Evolutionary conservation across 2,113 vertebrate species (phyloP).

Genomic region (Osmerus eperlanus): DNA sequence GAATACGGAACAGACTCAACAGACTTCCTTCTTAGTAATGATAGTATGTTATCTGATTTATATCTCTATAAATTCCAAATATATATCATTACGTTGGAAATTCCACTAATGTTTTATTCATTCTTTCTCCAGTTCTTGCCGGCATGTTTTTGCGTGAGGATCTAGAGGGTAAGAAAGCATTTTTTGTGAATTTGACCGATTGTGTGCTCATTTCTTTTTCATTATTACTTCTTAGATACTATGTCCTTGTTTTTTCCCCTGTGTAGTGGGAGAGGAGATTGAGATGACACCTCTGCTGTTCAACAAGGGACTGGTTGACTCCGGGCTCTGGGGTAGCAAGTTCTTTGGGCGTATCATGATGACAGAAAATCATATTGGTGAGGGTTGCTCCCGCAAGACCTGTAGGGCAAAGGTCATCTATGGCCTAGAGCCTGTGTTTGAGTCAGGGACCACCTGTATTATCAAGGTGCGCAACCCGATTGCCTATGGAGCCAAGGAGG

Average conservation of each 20-base stretch:
- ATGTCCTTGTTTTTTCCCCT: slow-evolving; percentile 7
- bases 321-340: slow-evolving; percentile 88
- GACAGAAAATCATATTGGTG: slow-evolving; percentile 74
- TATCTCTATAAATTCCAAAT: neutral
- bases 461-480: slow-evolving; percentile 87
- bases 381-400: slow-evolving; percentile 76
- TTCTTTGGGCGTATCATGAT: slow-evolving; percentile 90
- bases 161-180: slow-evolving; percentile 78
- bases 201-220: neutral
- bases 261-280: slow-evolving; percentile 94
- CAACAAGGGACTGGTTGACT: slow-evolving; percentile 87
- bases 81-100: neutral
- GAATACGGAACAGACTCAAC: slow-evolving; percentile 84
- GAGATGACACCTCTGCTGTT: slow-evolving; percentile 96
- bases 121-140: slow-evolving; percentile 74
- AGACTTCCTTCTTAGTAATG: slow-evolving; percentile 84
- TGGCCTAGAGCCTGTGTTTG: slow-evolving; percentile 90
- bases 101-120: slow-evolving; percentile 8
- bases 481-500: slow-evolving; percentile 83
- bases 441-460: slow-evolving; percentile 86
- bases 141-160: slow-evolving; percentile 85
- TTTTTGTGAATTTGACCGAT: neutral
- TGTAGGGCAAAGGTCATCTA: slow-evolving; percentile 92
- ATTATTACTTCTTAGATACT: neutral
- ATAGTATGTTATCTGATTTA: slow-evolving; percentile 68